phyloP scores from a whole-genome alignment of 2,797 vertebrate genomes.

The Myiotriccus ornatus region DNA sequence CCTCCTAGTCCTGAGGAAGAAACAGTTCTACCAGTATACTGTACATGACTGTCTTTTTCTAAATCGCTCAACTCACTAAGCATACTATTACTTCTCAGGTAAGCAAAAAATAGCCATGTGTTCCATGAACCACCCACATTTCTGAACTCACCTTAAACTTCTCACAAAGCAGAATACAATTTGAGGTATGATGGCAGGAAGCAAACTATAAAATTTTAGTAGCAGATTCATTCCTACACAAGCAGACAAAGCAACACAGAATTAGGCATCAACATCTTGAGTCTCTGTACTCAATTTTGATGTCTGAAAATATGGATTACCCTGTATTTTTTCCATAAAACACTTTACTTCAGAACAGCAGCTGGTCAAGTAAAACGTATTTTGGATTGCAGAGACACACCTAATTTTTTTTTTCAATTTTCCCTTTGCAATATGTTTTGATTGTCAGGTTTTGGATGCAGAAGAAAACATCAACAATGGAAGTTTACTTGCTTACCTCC shows the following conservation, averaged over 20 bases:
- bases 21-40: background rate
- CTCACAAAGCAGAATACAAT: background rate
- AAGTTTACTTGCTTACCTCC: constrained; percentile 92
- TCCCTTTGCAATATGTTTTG: background rate
- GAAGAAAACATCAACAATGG: constrained; percentile 54
- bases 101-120: background rate
- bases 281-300: background rate
- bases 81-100: background rate
- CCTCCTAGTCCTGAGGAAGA: background rate
- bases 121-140: background rate
- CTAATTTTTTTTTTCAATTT: background rate
- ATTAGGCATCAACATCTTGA: background rate
- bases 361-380: background rate
- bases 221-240: background rate
- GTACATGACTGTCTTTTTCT: background rate
- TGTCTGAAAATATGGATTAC: background rate
- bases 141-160: background rate
- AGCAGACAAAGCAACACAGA: background rate
- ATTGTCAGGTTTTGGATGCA: constrained; percentile 13
- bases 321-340: background rate
- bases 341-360: background rate
- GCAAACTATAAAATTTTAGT: background rate
- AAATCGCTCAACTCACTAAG: background rate
- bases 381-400: background rate
- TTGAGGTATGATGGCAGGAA: background rate